Evolutionary conservation across 2,113 vertebrate species (phyloP).

Genomic region (Pterophyllum scalare): DNA sequence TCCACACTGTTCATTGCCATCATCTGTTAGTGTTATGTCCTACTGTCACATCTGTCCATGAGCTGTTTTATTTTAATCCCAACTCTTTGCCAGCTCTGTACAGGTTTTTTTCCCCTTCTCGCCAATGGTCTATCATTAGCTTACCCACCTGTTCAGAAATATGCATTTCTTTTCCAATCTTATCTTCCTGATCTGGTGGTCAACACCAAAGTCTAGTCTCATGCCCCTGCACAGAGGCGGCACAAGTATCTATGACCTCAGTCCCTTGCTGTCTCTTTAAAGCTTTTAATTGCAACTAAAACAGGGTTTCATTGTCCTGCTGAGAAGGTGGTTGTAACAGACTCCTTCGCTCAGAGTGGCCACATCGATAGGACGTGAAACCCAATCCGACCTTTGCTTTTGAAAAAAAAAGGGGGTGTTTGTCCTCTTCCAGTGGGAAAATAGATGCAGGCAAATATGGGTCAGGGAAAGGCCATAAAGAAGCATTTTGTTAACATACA

Average conservation of each 20-base stretch:
- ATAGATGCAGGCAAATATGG: slow-evolving; percentile 60
- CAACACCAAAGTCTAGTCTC: slow-evolving; percentile 51
- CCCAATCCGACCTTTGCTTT: slow-evolving; percentile 62
- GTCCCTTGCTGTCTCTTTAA: slow-evolving; percentile 35
- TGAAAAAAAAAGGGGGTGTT: slow-evolving; percentile 61
- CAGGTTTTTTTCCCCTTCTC: background rate
- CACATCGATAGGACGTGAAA: slow-evolving; percentile 73
- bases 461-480: slow-evolving; percentile 48
- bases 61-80: slow-evolving; percentile 50
- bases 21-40: slow-evolving; percentile 56
- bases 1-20: slow-evolving; percentile 49
- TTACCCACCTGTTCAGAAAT: background rate
- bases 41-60: slow-evolving; percentile 54
- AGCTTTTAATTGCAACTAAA: slow-evolving; percentile 37
- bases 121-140: background rate
- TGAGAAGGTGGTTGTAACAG: slow-evolving; percentile 69
- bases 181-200: slow-evolving; percentile 26
- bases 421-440: slow-evolving; percentile 71
- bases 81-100: background rate
- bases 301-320: slow-evolving; percentile 75
- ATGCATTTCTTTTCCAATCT: slow-evolving; percentile 9
- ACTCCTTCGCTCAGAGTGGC: slow-evolving; percentile 59
- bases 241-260: slow-evolving; percentile 61
- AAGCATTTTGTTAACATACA: slow-evolving; percentile 22
- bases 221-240: slow-evolving; percentile 33